phyloP scores from a whole-genome alignment of 2,888 invertebrate species.

The Acrobasis consociella region DNA sequence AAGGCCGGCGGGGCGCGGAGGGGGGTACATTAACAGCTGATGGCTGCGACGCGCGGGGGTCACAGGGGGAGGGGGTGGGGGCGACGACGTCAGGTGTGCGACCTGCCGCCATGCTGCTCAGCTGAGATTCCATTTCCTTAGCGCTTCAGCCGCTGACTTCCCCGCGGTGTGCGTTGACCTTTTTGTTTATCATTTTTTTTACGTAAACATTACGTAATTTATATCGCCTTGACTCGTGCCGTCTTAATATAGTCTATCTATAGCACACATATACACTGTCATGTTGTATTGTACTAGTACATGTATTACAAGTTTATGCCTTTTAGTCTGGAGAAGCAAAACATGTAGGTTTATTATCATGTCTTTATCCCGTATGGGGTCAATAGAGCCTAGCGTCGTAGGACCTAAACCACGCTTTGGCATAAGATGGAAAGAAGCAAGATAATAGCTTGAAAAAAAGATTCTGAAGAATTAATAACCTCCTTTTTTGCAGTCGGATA shows the following conservation, averaged over 20 bases:
- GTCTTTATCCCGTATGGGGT: no score
- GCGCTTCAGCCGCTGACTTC: conserved; percentile 67
- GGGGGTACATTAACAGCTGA: conserved; percentile 79
- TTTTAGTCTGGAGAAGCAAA: no score
- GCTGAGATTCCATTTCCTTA: conserved; percentile 56
- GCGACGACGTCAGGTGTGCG: conserved; percentile 76
- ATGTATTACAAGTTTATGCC: no score
- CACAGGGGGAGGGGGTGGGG: conserved; percentile 39
- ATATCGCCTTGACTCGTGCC: conserved; percentile 17
- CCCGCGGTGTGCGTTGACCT: conserved; percentile 69
- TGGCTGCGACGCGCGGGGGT: conserved; percentile 55
- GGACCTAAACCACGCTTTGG: no score
- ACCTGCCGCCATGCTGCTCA: conserved; percentile 56
- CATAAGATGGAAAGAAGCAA: no score
- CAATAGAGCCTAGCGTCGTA: no score
- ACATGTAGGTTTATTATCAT: no score
- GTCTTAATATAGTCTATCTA: conserved; percentile 20
- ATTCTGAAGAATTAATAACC: no score
- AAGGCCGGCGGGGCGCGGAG: conserved; percentile 67
- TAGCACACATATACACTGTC: not conserved
- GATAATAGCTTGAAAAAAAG: no score
- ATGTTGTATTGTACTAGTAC: no score
- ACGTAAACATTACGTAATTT: conserved; percentile 50
- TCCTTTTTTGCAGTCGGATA: no score
- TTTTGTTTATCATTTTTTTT: conserved; percentile 73